Conservation (phyloP, 2,888 invertebrate genomes). For the Metopia argyrocephala region DNA sequence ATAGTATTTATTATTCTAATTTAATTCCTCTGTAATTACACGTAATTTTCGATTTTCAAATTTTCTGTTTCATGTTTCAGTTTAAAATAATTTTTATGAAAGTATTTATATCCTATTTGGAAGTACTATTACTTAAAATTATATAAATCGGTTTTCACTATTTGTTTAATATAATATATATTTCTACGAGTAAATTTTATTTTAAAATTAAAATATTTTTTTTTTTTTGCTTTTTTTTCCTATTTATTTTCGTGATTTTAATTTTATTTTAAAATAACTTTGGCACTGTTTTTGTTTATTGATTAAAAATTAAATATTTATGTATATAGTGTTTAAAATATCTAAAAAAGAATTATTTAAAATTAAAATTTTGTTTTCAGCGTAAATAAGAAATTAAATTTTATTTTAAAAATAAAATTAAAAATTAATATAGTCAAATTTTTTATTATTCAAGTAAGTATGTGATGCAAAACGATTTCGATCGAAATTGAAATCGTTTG, state of each 20-base stretch:
- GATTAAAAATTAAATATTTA: not conserved
- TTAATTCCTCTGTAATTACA: conserved; percentile 54
- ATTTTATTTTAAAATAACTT: conserved; percentile 61
- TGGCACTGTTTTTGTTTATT: conserved; percentile 59
- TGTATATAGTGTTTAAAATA: not conserved
- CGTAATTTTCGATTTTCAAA: conserved; percentile 3
- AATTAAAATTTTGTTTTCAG: too few relatives aligned
- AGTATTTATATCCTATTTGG: conserved; percentile 48
- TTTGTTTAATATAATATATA: conserved; percentile 29
- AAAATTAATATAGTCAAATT: too few relatives aligned
- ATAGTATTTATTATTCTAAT: conserved; percentile 42
- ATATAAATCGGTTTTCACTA: conserved; percentile 33
- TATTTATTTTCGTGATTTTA: conserved; percentile 15
- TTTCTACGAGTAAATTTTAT: too few relatives aligned
- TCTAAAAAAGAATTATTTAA: too few relatives aligned
- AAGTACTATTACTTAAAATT: conserved; percentile 52
- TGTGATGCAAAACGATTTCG: too few relatives aligned
- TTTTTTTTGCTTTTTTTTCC: conserved; percentile 20
- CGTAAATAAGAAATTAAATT: too few relatives aligned
- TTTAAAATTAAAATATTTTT: conserved; percentile 40
- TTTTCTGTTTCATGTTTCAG: conserved; percentile 3
- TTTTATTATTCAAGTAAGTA: too few relatives aligned
- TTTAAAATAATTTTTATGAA: not conserved
- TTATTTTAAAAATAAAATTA: too few relatives aligned
- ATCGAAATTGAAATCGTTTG: too few relatives aligned